Conservation (phyloP, 2,113 vertebrate genomes). For the Lota lota region DNA sequence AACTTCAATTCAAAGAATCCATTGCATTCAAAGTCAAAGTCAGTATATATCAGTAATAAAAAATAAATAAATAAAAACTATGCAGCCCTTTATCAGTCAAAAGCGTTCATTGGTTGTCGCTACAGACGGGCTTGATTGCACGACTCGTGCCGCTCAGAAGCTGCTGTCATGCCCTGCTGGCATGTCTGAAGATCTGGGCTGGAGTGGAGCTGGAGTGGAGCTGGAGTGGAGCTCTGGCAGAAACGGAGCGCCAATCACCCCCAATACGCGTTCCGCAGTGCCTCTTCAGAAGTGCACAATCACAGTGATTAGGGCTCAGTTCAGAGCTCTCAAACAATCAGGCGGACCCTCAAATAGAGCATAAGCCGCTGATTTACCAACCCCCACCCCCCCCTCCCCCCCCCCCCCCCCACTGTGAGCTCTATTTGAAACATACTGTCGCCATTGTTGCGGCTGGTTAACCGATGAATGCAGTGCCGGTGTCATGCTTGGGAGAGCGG, state of each 20-base stretch:
- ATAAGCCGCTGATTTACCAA: conserved; percentile 12
- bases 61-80: conserved; percentile 19
- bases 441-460: conserved; percentile 37
- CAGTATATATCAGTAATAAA: conserved; percentile 6
- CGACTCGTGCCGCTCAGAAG: conserved; percentile 15
- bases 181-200: not conserved
- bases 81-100: not conserved
- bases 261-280: conserved; percentile 47
- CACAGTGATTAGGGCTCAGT: conserved; percentile 63
- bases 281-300: conserved; percentile 64
- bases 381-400: conserved; percentile 34
- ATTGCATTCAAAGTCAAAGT: not conserved
- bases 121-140: conserved; percentile 42
- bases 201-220: conserved; percentile 16
- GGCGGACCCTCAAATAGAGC: conserved; percentile 50
- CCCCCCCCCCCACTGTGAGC: conserved; percentile 33
- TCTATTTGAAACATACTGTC: not conserved
- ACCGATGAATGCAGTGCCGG: conserved; percentile 36
- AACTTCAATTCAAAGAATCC: too few relatives aligned
- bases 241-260: conserved; percentile 55
- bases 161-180: conserved; percentile 17
- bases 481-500: conserved; percentile 40
- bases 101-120: not conserved
- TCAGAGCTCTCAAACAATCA: conserved; percentile 67
- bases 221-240: conserved; percentile 40